phyloP scores from a whole-genome alignment of 1,140 invertebrate species.

The Drosophila auraria region DNA sequence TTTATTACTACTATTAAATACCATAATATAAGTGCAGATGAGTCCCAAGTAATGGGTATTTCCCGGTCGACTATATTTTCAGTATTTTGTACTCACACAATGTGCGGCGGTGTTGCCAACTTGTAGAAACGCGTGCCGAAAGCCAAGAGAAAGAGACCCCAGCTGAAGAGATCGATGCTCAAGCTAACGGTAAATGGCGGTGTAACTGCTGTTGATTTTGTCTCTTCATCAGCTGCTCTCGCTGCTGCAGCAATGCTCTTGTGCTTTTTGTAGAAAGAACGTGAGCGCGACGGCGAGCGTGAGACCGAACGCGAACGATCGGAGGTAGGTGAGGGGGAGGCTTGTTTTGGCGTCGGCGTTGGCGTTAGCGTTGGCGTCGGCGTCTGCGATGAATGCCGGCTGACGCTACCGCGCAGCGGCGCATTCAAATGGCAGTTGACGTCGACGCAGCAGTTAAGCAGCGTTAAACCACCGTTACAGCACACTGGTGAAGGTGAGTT shows the following conservation, averaged over 20 bases:
- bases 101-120: conserved; percentile 92
- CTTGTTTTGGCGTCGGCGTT: conserved; percentile 53
- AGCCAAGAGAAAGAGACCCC: conserved; percentile 89
- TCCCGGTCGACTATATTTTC: not conserved
- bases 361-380: conserved; percentile 28
- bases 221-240: conserved; percentile 2
- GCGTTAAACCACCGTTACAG: conserved; percentile 74
- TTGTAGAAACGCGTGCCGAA: conserved; percentile 92
- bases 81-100: conserved; percentile 92
- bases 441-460: conserved; percentile 78
- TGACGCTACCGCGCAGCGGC: conserved; percentile 60
- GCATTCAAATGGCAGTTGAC: conserved; percentile 79
- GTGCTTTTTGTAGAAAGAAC: conserved; percentile 24
- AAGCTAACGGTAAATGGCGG: conserved; percentile 87
- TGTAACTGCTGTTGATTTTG: not conserved
- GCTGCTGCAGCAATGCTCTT: conserved; percentile 25
- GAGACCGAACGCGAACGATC: conserved; percentile 53
- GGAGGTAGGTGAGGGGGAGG: conserved; percentile 51
- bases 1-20: not conserved
- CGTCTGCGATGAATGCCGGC: conserved; percentile 65
- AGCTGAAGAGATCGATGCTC: conserved; percentile 91
- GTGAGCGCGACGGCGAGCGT: conserved; percentile 32
- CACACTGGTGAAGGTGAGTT: conserved; percentile 72
- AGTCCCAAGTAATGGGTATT: not conserved
- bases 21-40: not conserved